Base-by-base conservation (phyloP, 2,797 vertebrate species). In the Chaetodon trifasciatus region DNA sequence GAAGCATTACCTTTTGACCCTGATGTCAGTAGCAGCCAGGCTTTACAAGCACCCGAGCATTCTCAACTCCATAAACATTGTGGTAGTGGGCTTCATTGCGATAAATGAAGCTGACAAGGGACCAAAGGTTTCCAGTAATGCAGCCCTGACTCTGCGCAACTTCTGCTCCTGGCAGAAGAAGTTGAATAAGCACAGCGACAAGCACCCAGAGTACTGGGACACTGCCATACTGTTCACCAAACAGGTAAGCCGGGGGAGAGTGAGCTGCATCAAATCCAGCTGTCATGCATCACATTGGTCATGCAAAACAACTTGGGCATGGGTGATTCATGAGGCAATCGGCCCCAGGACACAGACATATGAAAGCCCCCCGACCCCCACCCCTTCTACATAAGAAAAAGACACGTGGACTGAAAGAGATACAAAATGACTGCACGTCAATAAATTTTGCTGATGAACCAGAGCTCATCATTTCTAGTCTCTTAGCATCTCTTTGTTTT, bases 121-220 rank as follows among this genome's bases (percentile, higher is more conserved):
- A 39, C 98, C 98, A 19, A 99, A 99, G 82, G 95, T 99, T 67
- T 97, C 96, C 21, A 94, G 95, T 79, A 99, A 99, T 8, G 98
- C 98, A 0, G 98, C 98, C 23, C 92, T 99, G 91, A 99, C 97
- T 57, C 95, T 99, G 86, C 97, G 98, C 67, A 99, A 97, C 94
- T 99, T 99, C 93, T 99, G 98, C 72, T 96, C 96, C 78, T 99
- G 98, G 98, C 98, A 99, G 95, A 99, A 97, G 91, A 98, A 98
- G 89, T 91, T 98, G 89, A 99, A 99, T 93, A 98, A 97, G 91
- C 95, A 95, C 92, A 98, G 85, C 61, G 98, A 99, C 95, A 98
- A 97, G 91, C 97, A 99, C 82, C 96, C 97, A 0, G 98, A 98
- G 81, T 97, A 99, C 88, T 99, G 97, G 97, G 98, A 99, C 94